Conservation (phyloP, 2,113 vertebrate species). For the Calidris pygmaea region DNA sequence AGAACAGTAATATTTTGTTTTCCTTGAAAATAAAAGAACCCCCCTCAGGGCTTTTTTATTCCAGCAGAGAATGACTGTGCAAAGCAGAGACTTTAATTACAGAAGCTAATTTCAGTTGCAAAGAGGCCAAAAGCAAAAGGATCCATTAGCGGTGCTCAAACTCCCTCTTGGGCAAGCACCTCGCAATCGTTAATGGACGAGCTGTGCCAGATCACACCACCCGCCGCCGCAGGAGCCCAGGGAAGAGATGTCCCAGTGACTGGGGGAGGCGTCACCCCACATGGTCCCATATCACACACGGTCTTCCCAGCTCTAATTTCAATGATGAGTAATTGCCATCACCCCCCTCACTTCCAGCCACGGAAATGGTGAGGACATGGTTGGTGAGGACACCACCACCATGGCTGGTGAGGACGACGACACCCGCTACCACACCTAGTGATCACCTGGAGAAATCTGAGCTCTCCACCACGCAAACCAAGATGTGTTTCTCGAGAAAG, state of each 20-base stretch:
- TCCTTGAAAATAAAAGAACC: constrained; percentile 54
- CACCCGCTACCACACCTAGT: not conserved
- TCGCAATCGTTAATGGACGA: constrained; percentile 28
- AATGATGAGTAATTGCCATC: not conserved
- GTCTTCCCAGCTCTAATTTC: not conserved
- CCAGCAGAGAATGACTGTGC: constrained; percentile 65
- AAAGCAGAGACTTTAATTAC: constrained; percentile 71
- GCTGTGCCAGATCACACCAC: constrained; percentile 16
- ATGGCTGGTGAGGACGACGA: not conserved
- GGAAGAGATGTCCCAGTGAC: not conserved
- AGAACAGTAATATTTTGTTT: constrained; percentile 26
- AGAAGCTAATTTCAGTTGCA: constrained; percentile 65
- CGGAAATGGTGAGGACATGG: not conserved
- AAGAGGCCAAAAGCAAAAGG: constrained; percentile 62
- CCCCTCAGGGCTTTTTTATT: constrained; percentile 55
- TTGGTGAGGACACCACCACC: not conserved
- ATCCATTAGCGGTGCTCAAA: constrained; percentile 59
- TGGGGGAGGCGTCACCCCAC: not conserved
- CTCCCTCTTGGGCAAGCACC: constrained; percentile 52
- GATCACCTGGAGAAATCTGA: not conserved
- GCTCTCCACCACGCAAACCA: not conserved
- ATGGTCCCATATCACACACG: rapidly evolving
- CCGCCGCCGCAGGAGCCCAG: not conserved
- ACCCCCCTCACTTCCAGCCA: not conserved
- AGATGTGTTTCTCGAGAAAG: not conserved